Evolutionary conservation across 2,888 invertebrate species (phyloP), one percentile per base, ranked within the genome.

Genomic region (Drosophila testacea): DNA sequence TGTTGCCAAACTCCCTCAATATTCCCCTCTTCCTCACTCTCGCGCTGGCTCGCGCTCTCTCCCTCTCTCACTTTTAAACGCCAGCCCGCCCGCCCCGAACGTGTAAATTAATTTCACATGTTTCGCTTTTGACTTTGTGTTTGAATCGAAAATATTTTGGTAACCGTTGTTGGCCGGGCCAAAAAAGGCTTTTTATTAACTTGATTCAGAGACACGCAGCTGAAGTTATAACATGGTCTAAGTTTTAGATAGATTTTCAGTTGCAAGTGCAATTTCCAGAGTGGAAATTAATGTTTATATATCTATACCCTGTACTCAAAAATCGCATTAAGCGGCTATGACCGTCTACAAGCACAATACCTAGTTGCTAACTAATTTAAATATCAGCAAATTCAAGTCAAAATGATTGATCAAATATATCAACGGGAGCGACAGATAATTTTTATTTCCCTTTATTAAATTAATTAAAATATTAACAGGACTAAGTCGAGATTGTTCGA

Each of bases 91-190:
- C 55, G 67, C 63, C 57, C 38, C 46, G 60, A 79, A 81, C 69
- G 81, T 89, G 78, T 83, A 75, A 90, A 90, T 89, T 85, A 80
- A 81, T 81, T 89, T 89, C 89, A 90, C 91, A 90, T 89, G 90
- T 73, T 79, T 66, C 16, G 66, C 44, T 64, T 70, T 61, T 52
- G 47, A 13, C 39, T 47, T 65, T 64, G 61, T 61, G 62, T 65
- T 79, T 63, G 74, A 42, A 73, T 59, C 67, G 51, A 60, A 67
- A 63, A 50, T 61, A 44, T 57, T 61, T 61, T 56, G 56, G 41
- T 50, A 39, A 51, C 13, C 36, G 22, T 28, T 28, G 52, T 36
- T 32, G 50, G 11, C 11, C 50, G 34, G 50, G 34, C 22, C 36
- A 36, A 36, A 11, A 48, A 36, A 34, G 4, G 9, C 32, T 3